Evolutionary conservation across 2,113 vertebrate genomes (phyloP).

Genomic region (Cottus gobio): DNA sequence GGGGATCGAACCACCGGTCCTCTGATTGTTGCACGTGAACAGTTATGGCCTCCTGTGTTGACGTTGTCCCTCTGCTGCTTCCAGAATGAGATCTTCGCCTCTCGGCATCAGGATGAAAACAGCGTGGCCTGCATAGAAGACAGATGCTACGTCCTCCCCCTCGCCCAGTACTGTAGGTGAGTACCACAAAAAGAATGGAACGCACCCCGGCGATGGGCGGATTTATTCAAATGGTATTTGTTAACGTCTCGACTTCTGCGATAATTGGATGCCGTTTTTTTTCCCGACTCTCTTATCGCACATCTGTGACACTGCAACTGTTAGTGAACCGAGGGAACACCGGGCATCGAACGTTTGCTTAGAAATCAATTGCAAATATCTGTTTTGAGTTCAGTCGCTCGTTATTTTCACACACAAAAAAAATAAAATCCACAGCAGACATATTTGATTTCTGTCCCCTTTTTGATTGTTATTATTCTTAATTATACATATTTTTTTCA

Average conservation of each 20-base stretch:
- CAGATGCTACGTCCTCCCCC: slow-evolving; percentile 97
- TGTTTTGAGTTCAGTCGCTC: background rate
- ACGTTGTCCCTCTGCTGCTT: slow-evolving; percentile 60
- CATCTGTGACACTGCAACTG: slow-evolving; percentile 37
- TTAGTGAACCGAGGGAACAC: slow-evolving; percentile 31
- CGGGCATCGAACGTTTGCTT: background rate
- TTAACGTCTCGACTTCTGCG: slow-evolving; percentile 38
- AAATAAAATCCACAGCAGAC: background rate
- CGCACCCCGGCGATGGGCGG: background rate
- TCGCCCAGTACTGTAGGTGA: slow-evolving; percentile 99
- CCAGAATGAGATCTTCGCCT: slow-evolving; percentile 99
- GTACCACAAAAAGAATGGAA: slow-evolving; percentile 24
- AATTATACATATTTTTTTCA: slow-evolving; percentile 49
- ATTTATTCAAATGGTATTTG: background rate
- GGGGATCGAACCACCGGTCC: too few relatives aligned
- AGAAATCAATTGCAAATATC: background rate
- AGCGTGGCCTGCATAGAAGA: slow-evolving; percentile 99
- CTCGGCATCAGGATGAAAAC: slow-evolving; percentile 98
- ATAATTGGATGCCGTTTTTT: slow-evolving; percentile 18
- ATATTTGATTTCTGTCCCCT: background rate
- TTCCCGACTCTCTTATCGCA: slow-evolving; percentile 14
- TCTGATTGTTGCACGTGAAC: slow-evolving; percentile 30
- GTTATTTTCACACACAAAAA: background rate
- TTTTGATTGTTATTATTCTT: background rate
- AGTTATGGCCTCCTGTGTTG: background rate